Evolutionary conservation across 1,140 invertebrate genomes (phyloP).

Genomic region (Anoplolepis gracilipes): DNA sequence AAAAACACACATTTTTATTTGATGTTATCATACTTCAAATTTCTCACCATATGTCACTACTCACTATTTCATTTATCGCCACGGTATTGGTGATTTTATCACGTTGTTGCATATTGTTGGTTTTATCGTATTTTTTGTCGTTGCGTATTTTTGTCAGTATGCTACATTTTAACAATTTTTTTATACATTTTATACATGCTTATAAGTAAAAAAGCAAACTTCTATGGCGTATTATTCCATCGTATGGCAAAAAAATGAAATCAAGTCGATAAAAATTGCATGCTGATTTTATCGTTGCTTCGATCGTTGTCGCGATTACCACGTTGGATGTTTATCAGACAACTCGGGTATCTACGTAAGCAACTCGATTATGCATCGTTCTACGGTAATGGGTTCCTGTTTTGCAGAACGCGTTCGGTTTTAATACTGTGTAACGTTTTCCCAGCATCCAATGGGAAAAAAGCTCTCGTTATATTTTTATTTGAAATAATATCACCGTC

Average conservation of each 20-base stretch:
- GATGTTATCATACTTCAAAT: neutral
- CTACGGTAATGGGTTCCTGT: constrained; percentile 21
- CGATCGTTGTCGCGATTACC: constrained; percentile 3
- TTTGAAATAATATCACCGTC: neutral
- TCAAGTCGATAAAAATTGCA: neutral
- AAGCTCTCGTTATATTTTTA: neutral
- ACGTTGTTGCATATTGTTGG: neutral
- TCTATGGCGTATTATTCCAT: neutral
- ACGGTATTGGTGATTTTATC: neutral
- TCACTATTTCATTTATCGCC: neutral
- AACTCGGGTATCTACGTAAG: neutral
- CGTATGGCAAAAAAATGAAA: neutral
- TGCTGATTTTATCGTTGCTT: constrained; percentile 3
- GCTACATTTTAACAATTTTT: neutral
- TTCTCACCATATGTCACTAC: neutral
- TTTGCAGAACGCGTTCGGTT: constrained; percentile 7
- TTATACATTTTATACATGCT: neutral
- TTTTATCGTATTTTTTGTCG: no score
- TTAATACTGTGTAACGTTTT: neutral
- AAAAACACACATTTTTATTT: neutral
- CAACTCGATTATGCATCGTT: constrained; percentile 21
- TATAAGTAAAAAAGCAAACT: neutral
- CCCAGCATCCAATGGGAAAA: neutral
- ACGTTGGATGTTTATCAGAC: neutral
- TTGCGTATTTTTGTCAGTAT: neutral